Conservation (phyloP, 2,888 invertebrate genomes). For the Tiliacea citrago region DNA sequence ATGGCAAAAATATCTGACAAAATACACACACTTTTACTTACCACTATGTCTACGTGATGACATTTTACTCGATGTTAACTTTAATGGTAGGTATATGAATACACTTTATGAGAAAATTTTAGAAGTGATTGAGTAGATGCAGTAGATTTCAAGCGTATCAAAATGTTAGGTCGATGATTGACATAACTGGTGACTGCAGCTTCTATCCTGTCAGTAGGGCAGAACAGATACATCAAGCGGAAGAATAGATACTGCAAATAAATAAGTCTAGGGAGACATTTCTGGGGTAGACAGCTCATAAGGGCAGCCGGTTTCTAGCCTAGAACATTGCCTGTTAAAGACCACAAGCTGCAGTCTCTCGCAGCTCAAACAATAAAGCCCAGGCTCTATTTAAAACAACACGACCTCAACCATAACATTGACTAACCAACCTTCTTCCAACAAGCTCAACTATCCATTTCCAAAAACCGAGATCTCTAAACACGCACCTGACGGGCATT, state of each 20-base stretch:
- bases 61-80: neutral
- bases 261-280: neutral
- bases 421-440: constrained; percentile 15
- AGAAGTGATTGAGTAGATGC: neutral
- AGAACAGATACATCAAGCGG: neutral
- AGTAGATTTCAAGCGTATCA: neutral
- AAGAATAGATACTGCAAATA: neutral
- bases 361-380: neutral
- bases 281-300: too few species aligned
- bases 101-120: neutral
- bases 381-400: constrained; percentile 22
- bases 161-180: neutral
- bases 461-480: constrained; percentile 54
- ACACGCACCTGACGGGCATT: constrained; percentile 64
- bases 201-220: neutral
- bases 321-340: neutral
- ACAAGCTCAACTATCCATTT: constrained; percentile 40
- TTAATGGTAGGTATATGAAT: neutral
- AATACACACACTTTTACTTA: too few species aligned
- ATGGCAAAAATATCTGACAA: too few species aligned
- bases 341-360: neutral
- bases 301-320: neutral
- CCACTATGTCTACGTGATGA: too few species aligned
- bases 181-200: neutral
- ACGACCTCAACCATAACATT: constrained; percentile 26